phyloP scores from a whole-genome alignment of 2,797 vertebrate genomes.

The Craterocephalus amniculus region DNA sequence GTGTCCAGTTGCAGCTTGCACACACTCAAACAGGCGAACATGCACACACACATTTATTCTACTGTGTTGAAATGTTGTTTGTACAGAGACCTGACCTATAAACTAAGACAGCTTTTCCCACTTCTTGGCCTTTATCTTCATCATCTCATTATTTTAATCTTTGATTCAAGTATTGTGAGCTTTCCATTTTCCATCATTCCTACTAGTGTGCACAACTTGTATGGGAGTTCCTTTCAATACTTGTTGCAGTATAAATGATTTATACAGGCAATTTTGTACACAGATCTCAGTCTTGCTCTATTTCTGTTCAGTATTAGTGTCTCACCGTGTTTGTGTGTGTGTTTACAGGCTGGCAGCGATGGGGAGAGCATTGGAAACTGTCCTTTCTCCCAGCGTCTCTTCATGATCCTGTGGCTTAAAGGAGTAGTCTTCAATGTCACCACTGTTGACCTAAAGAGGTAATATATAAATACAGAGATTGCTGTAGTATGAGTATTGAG shows the following conservation, averaged over 20 bases:
- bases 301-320: background rate
- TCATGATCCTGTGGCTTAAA: constrained; percentile 98
- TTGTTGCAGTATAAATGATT: background rate
- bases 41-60: background rate
- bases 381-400: constrained; percentile 95
- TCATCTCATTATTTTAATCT: background rate
- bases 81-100: constrained; percentile 13
- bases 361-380: constrained; percentile 97
- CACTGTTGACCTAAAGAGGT: constrained; percentile 96
- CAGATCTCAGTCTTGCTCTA: background rate
- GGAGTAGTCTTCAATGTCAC: constrained; percentile 97
- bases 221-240: background rate
- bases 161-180: background rate
- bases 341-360: constrained; percentile 91
- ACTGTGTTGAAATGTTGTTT: constrained; percentile 4
- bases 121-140: background rate
- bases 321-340: background rate
- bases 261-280: background rate
- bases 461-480: background rate
- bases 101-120: background rate
- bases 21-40: background rate
- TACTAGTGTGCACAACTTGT: background rate
- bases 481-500: background rate
- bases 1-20: constrained; percentile 60
- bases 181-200: background rate